Evolutionary conservation across 2,888 invertebrate genomes (phyloP).

Genomic region (Zelleria hepariella): DNA sequence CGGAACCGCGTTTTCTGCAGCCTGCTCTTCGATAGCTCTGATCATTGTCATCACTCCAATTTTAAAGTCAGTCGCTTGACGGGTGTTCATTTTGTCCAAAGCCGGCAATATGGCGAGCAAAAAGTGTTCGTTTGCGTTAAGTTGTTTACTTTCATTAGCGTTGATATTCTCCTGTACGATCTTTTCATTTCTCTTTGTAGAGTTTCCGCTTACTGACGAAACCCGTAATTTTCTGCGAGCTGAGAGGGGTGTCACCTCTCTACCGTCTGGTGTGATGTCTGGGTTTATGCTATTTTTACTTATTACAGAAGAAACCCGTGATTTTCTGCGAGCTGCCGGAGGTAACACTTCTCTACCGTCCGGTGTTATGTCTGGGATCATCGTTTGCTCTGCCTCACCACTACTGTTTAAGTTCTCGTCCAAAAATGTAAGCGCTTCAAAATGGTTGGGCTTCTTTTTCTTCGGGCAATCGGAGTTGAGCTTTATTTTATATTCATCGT

Average conservation of each 20-base stretch:
- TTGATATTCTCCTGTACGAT: neutral
- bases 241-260: no score
- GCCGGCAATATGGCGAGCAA: neutral
- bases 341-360: neutral
- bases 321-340: neutral
- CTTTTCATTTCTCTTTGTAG: neutral
- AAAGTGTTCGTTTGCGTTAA: neutral
- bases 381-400: neutral
- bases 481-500: neutral
- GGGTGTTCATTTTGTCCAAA: neutral
- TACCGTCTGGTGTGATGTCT: no score
- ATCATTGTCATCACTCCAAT: neutral
- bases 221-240: no score
- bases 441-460: neutral
- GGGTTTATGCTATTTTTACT: no score
- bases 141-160: neutral
- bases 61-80: neutral
- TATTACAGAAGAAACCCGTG: no score
- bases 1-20: neutral
- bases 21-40: neutral
- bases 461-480: neutral
- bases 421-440: neutral
- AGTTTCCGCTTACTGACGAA: no score
- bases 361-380: neutral
- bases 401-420: neutral